A percentile compares a stretch with the other conserved stretches of the same genome.
These are phyloP conservation scores for Abrostola triplasia DNA, from an alignment of 2,888 invertebrate species.

Conservation along the genomic window DNA sequence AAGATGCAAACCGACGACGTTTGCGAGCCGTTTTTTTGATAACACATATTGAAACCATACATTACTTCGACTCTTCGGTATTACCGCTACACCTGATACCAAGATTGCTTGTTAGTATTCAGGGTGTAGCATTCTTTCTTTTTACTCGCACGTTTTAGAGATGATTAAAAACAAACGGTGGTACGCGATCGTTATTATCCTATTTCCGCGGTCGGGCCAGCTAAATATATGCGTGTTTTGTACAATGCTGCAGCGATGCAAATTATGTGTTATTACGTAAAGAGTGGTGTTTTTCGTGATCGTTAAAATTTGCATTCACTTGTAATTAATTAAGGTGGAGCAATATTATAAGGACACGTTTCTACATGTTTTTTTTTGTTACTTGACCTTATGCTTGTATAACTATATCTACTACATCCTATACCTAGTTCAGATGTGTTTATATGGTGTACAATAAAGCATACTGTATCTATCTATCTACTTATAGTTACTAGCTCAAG, in stretches of 20 bases:
- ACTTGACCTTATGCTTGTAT: background rate
- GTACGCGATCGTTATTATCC: conserved; percentile 9
- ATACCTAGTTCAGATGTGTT: no score
- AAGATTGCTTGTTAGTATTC: conserved; percentile 72
- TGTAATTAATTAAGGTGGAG: conserved; percentile 24
- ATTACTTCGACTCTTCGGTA: conserved; percentile 67
- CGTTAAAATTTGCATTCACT: conserved; percentile 27
- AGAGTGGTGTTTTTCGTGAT: conserved; percentile 14
- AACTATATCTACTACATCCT: background rate
- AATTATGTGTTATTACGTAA: conserved; percentile 36
- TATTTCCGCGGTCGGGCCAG: conserved; percentile 13
- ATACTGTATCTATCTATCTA: no score
- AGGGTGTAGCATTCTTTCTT: conserved; percentile 62
- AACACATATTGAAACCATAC: conserved; percentile 75
- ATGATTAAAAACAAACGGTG: conserved; percentile 50
- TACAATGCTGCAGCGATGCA: conserved; percentile 27
- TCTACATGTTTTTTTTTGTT: background rate
- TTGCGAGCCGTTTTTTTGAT: conserved; percentile 59
- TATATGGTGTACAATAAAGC: no score
- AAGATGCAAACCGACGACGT: conserved; percentile 61
- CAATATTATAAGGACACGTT: background rate
- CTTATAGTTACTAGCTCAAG: no score
- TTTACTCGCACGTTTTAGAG: conserved; percentile 50
- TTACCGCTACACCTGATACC: conserved; percentile 74
- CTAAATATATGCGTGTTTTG: conserved; percentile 19